These are phyloP conservation scores for Pseudomyrmex gracilis DNA, from an alignment of 1,140 invertebrate genomes.

Conservation along the genomic window DNA sequence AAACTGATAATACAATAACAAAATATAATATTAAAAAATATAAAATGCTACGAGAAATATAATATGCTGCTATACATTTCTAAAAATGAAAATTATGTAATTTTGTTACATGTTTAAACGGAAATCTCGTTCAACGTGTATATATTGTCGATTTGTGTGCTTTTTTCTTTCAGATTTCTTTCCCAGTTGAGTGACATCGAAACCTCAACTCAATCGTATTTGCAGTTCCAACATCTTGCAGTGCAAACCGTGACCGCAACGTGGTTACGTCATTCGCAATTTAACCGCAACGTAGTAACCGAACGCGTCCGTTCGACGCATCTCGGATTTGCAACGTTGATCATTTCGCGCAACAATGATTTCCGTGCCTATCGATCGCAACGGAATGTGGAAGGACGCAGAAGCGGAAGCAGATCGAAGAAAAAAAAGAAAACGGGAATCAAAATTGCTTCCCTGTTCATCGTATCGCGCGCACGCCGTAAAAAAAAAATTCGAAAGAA, in stretches of 20 bases:
- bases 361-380: not conserved
- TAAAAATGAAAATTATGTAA: too few relatives aligned
- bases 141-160: not conserved
- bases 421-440: conserved; percentile 11
- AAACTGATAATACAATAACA: too few relatives aligned
- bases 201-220: conserved; percentile 15
- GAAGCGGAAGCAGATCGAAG: conserved; percentile 42
- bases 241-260: not conserved
- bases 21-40: too few relatives aligned
- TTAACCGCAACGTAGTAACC: conserved; percentile 23
- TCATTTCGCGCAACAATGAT: conserved; percentile 31
- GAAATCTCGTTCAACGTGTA: not conserved
- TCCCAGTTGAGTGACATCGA: not conserved
- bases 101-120: too few relatives aligned
- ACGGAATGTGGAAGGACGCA: conserved; percentile 37
- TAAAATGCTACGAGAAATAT: too few relatives aligned
- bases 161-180: conserved; percentile 20
- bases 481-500: conserved; percentile 4
- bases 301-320: conserved; percentile 15
- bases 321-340: conserved; percentile 18
- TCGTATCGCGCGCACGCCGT: not conserved
- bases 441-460: conserved; percentile 54
- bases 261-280: conserved; percentile 25
- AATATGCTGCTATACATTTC: too few relatives aligned
- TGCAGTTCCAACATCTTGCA: not conserved